Evolutionary conservation across 2,888 invertebrate species (phyloP), one percentile per base, ranked within the genome.

Genomic region (Frankliniella fusca): DNA sequence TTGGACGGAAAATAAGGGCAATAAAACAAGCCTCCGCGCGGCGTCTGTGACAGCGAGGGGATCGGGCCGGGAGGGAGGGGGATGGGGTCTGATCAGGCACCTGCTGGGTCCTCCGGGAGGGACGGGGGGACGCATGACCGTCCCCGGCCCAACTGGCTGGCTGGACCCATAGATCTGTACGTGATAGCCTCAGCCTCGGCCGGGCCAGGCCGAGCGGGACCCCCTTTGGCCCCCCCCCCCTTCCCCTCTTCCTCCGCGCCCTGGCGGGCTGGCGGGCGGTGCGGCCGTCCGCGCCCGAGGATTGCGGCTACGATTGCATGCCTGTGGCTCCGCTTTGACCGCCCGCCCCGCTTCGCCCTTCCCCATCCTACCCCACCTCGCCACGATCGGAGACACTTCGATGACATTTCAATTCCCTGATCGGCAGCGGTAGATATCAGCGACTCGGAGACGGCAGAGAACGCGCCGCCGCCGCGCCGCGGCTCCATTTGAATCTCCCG

Each of bases 331-430:
- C 5, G 54, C 54, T 38, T 11, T 54, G 54, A 20, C 54, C 18
- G 54, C 18, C 18, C 54, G 54, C 15, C 18, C 15, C 54, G 54
- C n/a, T n/a, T n/a, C n/a, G n/a, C n/a, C n/a, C n/a, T n/a, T n/a
- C n/a, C 38, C 38, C 38, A 5, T 5, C 38, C 38, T 5, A 5
- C 38, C 38, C 38, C 38, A 38, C 38, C 38, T 5, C 38, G 38
- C 38, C 38, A 2, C 38, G 15, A 61, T 18, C 15, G 27, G 10
- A 23, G 70, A 76, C 70, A 76, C 70, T 76, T 70, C 27, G 70
- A 76, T 76, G 70, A 76, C 70, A 27, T 76, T 76, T 76, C 70
- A 76, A 76, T 76, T 76, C 23, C 23, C 70, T 27, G 70, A 76
- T 76, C 70, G 70, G 70, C 70, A 23, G 70, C 54, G 3, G 54